These are phyloP conservation scores for Lasioglossum malachurum DNA, from an alignment of 2,888 invertebrate species.

Conservation along the genomic window DNA sequence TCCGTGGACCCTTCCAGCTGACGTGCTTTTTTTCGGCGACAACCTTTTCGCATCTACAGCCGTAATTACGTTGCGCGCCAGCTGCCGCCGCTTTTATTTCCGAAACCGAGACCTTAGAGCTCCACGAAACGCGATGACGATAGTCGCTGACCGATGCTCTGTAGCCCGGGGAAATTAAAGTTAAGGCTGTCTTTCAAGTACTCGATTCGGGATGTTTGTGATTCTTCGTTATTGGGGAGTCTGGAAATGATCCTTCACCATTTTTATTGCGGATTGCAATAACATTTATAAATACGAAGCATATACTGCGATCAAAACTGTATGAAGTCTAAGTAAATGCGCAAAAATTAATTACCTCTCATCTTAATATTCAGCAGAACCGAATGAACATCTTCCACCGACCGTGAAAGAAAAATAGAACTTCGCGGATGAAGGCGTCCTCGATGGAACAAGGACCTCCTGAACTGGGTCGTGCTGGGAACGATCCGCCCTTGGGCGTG, in stretches of 20 bases:
- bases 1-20: conserved; percentile 24
- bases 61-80: conserved; percentile 58
- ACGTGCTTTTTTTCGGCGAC: conserved; percentile 57
- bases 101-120: conserved; percentile 19
- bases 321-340: no score
- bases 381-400: neutral
- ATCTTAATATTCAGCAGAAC: neutral
- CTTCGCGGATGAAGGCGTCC: conserved; percentile 25
- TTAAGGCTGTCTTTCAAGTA: neutral
- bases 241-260: neutral
- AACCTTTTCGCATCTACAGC: conserved; percentile 55
- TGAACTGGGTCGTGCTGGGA: conserved; percentile 37
- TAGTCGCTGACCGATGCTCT: neutral
- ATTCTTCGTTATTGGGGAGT: neutral
- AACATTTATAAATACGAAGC: no score
- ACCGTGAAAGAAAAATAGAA: neutral
- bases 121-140: conserved; percentile 20
- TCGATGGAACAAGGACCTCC: conserved; percentile 23
- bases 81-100: conserved; percentile 47
- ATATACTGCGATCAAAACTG: no score
- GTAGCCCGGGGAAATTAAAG: neutral
- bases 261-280: neutral
- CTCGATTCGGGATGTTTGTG: neutral
- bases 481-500: neutral
- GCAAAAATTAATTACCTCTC: neutral